Conservation (phyloP, 92 coral and sea anemone genomes). For the Chrysogorgia sp. region DNA sequence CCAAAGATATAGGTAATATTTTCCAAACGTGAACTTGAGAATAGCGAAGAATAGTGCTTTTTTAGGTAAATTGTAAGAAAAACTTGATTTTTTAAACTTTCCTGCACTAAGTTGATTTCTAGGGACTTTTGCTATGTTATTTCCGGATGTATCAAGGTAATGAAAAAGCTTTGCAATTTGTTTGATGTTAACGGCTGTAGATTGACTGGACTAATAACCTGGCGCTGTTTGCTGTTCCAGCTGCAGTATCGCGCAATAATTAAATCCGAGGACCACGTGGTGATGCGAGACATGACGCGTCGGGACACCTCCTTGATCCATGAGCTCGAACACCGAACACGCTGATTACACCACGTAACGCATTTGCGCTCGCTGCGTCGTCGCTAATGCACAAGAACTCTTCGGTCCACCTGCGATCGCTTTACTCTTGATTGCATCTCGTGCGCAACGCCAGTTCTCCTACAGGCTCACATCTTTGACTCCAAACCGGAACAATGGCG, state of each 20-base stretch:
- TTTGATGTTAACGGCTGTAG: no score
- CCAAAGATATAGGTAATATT: no score
- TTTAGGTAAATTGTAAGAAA: no score
- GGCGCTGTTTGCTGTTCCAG: constrained; percentile 19
- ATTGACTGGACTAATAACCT: no score
- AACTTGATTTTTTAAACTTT: no score
- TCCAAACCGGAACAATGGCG: not conserved
- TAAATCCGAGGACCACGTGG: constrained; percentile 1
- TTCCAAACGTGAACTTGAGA: no score
- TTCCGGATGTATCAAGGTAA: no score
- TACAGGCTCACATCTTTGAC: not conserved
- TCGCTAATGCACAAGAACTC: constrained; percentile 16
- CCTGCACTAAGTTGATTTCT: no score
- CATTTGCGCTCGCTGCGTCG: constrained; percentile 17
- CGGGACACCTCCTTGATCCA: not conserved
- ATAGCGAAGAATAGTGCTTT: no score
- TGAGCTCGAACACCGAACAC: not conserved
- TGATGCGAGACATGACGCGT: not conserved
- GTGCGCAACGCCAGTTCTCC: not conserved
- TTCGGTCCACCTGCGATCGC: not conserved
- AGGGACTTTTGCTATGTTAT: no score
- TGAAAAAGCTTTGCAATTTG: no score
- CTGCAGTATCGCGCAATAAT: constrained; percentile 16
- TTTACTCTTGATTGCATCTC: not conserved
- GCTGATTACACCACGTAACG: not conserved